Evolutionary conservation across 2,113 vertebrate genomes (phyloP).

Genomic region (Urocitellus parryii): DNA sequence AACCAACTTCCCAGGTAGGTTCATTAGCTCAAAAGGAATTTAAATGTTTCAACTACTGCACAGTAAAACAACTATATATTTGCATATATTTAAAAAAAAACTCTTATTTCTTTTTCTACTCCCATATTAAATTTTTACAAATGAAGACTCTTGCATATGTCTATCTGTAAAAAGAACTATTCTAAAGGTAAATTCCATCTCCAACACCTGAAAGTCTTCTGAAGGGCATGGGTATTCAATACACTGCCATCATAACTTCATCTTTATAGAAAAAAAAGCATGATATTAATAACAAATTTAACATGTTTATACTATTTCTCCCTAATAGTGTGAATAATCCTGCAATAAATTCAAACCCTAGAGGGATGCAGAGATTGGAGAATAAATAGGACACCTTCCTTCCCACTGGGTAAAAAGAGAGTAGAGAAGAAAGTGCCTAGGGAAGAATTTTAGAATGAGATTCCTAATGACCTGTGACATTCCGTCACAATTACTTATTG

Average conservation of each 20-base stretch:
- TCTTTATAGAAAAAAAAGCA: neutral
- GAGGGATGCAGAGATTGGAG: neutral
- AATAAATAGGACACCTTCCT: constrained; percentile 47
- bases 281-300: neutral
- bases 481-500: constrained; percentile 60
- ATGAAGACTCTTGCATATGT: neutral
- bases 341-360: constrained; percentile 29
- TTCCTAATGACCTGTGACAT: constrained; percentile 68
- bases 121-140: neutral
- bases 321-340: neutral
- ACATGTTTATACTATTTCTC: neutral
- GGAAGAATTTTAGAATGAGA: constrained; percentile 56
- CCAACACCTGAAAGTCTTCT: neutral
- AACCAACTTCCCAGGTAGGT: neutral
- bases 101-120: neutral
- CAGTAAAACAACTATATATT: neutral
- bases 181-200: neutral
- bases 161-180: neutral
- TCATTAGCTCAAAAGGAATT: constrained; percentile 40
- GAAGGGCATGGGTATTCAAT: neutral
- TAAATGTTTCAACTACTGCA: neutral
- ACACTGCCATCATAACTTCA: neutral
- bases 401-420: neutral
- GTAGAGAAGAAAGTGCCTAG: neutral
- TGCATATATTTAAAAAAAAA: too few relatives aligned